phyloP scores from a whole-genome alignment of 1,140 invertebrate genomes.

The Carposina sasakii region DNA sequence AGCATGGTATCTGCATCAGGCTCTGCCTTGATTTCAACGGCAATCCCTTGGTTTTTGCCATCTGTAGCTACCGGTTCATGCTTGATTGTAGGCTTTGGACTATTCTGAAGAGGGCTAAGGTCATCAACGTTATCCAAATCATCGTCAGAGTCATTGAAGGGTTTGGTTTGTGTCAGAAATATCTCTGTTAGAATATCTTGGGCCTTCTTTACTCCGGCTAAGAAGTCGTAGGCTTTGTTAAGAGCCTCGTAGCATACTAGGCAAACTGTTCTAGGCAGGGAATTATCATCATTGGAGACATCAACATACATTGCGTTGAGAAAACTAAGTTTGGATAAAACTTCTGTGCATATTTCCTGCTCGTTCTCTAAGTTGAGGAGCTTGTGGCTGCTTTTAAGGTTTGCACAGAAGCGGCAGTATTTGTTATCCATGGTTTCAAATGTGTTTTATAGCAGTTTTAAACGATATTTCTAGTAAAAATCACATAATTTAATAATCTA shows the following conservation, averaged over 20 bases:
- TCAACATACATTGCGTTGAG: conserved; percentile 46
- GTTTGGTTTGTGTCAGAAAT: conserved; percentile 31
- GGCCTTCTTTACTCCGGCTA: conserved; percentile 39
- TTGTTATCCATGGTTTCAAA: conserved; percentile 21
- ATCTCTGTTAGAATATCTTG: conserved; percentile 35
- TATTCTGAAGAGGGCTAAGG: no score
- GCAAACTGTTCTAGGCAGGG: conserved; percentile 53
- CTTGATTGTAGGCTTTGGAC: conserved; percentile 24
- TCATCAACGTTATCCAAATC: conserved; percentile 17
- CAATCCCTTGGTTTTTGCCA: neutral
- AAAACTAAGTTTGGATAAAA: conserved; percentile 37
- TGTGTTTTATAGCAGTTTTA: conserved; percentile 10
- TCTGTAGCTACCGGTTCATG: conserved; percentile 10
- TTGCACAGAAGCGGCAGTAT: conserved; percentile 54
- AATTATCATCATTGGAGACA: conserved; percentile 31
- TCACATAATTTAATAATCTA: no score
- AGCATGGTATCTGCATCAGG: conserved; percentile 43
- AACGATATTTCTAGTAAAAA: no score
- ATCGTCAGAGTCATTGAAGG: conserved; percentile 35
- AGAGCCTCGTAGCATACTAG: conserved; percentile 45
- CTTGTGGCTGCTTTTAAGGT: conserved; percentile 39
- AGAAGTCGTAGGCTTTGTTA: conserved; percentile 48
- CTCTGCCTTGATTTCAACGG: conserved; percentile 35
- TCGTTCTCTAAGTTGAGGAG: conserved; percentile 38
- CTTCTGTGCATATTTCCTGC: conserved; percentile 32